Conservation (phyloP, 2,888 invertebrate genomes). For the Euproctis similis region DNA sequence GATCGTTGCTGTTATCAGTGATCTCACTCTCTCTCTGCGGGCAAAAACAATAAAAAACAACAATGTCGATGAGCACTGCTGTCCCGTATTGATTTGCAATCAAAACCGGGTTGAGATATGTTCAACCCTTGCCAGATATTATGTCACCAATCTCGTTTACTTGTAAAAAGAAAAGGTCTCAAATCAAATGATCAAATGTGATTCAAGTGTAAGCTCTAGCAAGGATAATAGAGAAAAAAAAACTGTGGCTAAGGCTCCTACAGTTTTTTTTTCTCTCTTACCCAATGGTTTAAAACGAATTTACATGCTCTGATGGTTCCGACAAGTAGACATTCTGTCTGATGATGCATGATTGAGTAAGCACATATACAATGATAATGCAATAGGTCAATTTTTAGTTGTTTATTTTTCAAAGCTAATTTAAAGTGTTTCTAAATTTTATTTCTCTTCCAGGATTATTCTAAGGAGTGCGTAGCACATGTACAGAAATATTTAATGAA, state of each 20-base stretch:
- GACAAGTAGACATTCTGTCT: not conserved
- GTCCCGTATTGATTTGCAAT: conserved; percentile 26
- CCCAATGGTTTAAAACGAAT: too few relatives aligned
- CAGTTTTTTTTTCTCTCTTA: too few relatives aligned
- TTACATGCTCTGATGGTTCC: too few relatives aligned
- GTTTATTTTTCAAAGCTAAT: not conserved
- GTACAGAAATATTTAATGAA: conserved; percentile 98
- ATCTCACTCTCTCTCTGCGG: conserved; percentile 17
- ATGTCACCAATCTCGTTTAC: not conserved
- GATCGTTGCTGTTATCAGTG: conserved; percentile 8
- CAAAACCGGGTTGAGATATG: conserved; percentile 15
- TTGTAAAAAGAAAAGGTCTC: too few relatives aligned
- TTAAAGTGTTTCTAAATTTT: not conserved
- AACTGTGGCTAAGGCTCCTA: too few relatives aligned
- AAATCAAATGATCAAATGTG: too few relatives aligned
- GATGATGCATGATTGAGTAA: not conserved
- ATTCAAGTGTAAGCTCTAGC: too few relatives aligned
- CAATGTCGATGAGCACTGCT: conserved; percentile 10
- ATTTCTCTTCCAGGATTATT: conserved; percentile 90
- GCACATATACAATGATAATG: too few relatives aligned
- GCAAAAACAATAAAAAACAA: conserved; percentile 25
- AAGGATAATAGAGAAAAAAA: too few relatives aligned
- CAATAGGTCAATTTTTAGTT: too few relatives aligned
- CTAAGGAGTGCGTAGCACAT: conserved; percentile 96
- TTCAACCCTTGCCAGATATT: conserved; percentile 8